Percentiles rank a stretch among this genome's conserved stretches.
Conservation (phyloP, 2,113 vertebrate species). For the Oreotrochilus melanogaster region DNA sequence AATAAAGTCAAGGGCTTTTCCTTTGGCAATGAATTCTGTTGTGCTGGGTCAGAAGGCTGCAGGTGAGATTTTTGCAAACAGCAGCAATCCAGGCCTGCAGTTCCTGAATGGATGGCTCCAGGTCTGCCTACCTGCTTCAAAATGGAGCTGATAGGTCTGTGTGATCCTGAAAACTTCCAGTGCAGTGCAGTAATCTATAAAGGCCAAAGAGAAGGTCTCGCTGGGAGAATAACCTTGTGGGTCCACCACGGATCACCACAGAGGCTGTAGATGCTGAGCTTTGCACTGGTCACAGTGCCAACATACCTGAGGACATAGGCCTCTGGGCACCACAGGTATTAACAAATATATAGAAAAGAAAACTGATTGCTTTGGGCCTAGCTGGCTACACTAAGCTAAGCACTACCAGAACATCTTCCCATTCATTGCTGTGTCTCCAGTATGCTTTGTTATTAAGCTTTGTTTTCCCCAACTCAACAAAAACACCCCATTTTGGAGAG, state of each 20-base stretch:
- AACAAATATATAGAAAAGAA: background rate
- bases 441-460: background rate
- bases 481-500: accelerated
- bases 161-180: background rate
- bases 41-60: background rate
- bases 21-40: background rate
- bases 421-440: background rate
- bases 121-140: background rate
- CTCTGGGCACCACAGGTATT: background rate
- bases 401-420: background rate
- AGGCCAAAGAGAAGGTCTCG: background rate
- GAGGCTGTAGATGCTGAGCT: accelerated
- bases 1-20: background rate
- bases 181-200: accelerated
- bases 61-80: background rate
- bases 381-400: background rate
- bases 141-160: background rate
- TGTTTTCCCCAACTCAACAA: background rate
- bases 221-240: background rate
- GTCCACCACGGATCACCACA: background rate
- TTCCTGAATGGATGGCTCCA: background rate
- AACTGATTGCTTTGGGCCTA: background rate
- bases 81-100: background rate
- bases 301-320: accelerated
- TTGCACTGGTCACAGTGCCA: background rate